A percentile compares a stretch with the other conserved stretches of the same genome.
Conservation (phyloP, 2,797 vertebrate genomes). For the Naso thynnoides region DNA sequence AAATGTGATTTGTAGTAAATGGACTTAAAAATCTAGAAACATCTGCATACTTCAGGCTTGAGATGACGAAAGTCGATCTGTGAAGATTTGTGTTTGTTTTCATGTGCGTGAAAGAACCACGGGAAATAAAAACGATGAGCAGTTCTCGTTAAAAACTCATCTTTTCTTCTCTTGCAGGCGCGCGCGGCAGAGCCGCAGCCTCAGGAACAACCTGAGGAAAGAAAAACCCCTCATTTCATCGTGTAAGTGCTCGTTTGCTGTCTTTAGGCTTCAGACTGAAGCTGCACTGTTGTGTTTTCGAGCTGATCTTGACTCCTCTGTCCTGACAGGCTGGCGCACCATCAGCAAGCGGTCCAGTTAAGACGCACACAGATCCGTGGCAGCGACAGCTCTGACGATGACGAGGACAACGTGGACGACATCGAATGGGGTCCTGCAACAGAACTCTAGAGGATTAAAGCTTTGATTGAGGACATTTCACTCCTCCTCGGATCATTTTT, state of each 20-base stretch:
- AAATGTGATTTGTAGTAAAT: neutral
- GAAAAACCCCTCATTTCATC: constrained; percentile 75
- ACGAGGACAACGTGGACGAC: constrained; percentile 76
- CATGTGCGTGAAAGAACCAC: neutral
- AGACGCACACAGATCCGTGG: constrained; percentile 90
- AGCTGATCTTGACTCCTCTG: constrained; percentile 7
- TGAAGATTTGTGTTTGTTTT: neutral
- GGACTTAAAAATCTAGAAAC: neutral
- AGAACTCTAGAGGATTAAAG: constrained; percentile 86
- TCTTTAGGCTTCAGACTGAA: neutral
- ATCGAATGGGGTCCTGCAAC: constrained; percentile 96
- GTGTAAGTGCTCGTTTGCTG: constrained; percentile 76
- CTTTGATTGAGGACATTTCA: constrained; percentile 11
- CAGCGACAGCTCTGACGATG: constrained; percentile 87
- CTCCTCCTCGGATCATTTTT: constrained; percentile 9
- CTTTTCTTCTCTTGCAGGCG: constrained; percentile 65
- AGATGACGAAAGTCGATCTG: neutral
- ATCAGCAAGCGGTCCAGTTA: constrained; percentile 87
- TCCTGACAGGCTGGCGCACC: constrained; percentile 87
- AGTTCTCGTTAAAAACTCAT: neutral
- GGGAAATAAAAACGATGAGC: neutral
- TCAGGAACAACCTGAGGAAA: constrained; percentile 60
- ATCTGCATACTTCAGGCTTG: neutral
- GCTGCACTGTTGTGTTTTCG: neutral
- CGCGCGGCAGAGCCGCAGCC: constrained; percentile 74